Evolutionary conservation across 2,888 invertebrate species (phyloP), one percentile per base, ranked within the genome.

Genomic region (Tipula unca): DNA sequence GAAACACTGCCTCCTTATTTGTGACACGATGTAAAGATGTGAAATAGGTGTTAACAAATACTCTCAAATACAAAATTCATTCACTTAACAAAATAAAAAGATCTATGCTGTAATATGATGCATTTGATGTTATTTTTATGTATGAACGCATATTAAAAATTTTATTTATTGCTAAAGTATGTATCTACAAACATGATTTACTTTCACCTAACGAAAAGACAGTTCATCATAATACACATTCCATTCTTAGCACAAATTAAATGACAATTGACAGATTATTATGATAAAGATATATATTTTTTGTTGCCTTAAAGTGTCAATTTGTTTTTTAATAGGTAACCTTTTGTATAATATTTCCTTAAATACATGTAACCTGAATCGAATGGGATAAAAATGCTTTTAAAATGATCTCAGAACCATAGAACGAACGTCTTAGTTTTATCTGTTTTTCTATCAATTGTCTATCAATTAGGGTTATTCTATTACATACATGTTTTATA

Each of bases 191-290:
- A 32, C 17, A 54, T 32, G 48, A 17, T 48, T 48, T 48, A 48
- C 17, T 48, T 48, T 48, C 48, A 69, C 69, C 69, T 13, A 25
- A n/a, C 39, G 2, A 25, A 69, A 25, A 20, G 25, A 69, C 8
- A 20, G 25, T 25, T 25, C 25, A 14, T 25, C 25, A 13, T 10
- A 69, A 10, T 25, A 69, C 69, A 25, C 69, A 69, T 69, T 69
- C 69, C 69, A 69, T 69, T 69, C 69, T 25, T 25, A 25, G 69
- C 69, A 69, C 69, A 69, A 69, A 69, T 69, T 69, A 69, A 69
- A 69, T 69, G 69, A 69, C 69, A 69, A 69, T 69, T 69, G 69
- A 69, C 69, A 69, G 69, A 69, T 69, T 69, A 69, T 69, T 25
- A 6, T 25, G 69, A 69, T 69, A 69, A 25, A 69, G 69, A 69